These are phyloP conservation scores for Eupithecia exiguata DNA, from an alignment of 2,888 invertebrate species.

Conservation along the genomic window DNA sequence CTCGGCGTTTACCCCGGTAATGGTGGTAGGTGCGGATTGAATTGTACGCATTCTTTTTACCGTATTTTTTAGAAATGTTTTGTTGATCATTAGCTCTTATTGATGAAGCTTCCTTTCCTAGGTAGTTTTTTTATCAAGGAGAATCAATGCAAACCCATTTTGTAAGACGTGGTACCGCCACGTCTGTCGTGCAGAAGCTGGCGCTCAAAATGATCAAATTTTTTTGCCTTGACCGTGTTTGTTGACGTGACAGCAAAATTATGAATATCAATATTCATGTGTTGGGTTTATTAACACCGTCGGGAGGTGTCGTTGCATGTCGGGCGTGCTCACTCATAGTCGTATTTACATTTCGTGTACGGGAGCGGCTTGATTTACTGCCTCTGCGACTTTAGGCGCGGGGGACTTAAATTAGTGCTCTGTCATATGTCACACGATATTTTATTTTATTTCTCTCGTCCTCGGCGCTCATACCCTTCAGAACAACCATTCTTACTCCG, in stretches of 20 bases:
- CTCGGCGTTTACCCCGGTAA: constrained; percentile 53
- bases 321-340: constrained; percentile 69
- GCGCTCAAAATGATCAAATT: neutral
- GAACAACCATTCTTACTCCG: constrained; percentile 70
- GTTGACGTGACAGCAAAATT: constrained; percentile 53
- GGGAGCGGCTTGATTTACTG: constrained; percentile 79
- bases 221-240: constrained; percentile 36
- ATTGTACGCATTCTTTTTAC: constrained; percentile 42
- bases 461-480: constrained; percentile 64
- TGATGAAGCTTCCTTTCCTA: neutral
- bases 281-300: constrained; percentile 64
- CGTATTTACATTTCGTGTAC: constrained; percentile 73
- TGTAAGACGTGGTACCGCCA: neutral
- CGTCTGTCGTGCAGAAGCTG: neutral
- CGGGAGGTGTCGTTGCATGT: constrained; percentile 66
- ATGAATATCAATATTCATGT: constrained; percentile 72
- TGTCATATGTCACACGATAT: constrained; percentile 77
- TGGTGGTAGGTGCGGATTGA: constrained; percentile 43
- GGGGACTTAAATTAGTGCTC: constrained; percentile 77
- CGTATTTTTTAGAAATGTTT: constrained; percentile 36
- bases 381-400: constrained; percentile 64
- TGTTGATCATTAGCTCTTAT: constrained; percentile 7
- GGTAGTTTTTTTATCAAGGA: neutral
- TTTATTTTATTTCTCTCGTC: constrained; percentile 69
- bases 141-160: neutral